phyloP scores from a whole-genome alignment of 1,140 invertebrate genomes.

The Drosophila lini region DNA sequence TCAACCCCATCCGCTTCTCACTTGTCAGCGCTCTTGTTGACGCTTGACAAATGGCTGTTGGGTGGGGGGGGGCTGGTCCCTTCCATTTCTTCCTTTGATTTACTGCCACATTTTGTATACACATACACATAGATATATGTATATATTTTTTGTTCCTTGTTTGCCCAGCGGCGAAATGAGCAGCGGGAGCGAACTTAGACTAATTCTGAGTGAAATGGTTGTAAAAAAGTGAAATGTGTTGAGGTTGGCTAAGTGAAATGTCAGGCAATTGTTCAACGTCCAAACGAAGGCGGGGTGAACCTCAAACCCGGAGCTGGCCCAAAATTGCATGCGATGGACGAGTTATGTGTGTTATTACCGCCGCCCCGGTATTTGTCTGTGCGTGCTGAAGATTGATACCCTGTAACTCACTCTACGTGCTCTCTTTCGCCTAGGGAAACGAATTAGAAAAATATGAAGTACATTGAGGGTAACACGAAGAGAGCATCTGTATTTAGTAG shows the following conservation, averaged over 20 bases:
- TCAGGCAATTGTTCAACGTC: conserved; percentile 72
- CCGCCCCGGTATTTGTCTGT: conserved; percentile 16
- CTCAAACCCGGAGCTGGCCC: conserved; percentile 28
- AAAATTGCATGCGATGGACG: conserved; percentile 53
- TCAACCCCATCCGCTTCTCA: conserved; percentile 48
- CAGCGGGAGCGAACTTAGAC: conserved; percentile 44
- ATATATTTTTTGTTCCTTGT: conserved; percentile 39
- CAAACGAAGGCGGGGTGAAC: conserved; percentile 17
- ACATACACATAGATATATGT: conserved; percentile 36
- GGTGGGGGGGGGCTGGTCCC: neutral
- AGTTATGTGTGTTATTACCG: conserved; percentile 53
- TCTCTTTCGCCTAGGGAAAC: neutral
- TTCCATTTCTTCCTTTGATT: conserved; percentile 56
- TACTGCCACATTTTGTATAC: conserved; percentile 66
- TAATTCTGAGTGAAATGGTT: conserved; percentile 60
- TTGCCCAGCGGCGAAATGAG: conserved; percentile 13
- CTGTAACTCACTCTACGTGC: neutral
- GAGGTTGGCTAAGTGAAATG: conserved; percentile 63
- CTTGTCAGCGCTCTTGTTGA: conserved; percentile 78
- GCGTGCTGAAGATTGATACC: conserved; percentile 28
- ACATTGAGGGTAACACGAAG: neutral
- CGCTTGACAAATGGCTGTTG: conserved; percentile 74
- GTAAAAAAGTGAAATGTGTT: conserved; percentile 65
- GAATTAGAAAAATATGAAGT: neutral
- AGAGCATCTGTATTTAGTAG: neutral